Base-by-base conservation (phyloP, 1,140 invertebrate genomes). In the Xylocopa sonorina region DNA sequence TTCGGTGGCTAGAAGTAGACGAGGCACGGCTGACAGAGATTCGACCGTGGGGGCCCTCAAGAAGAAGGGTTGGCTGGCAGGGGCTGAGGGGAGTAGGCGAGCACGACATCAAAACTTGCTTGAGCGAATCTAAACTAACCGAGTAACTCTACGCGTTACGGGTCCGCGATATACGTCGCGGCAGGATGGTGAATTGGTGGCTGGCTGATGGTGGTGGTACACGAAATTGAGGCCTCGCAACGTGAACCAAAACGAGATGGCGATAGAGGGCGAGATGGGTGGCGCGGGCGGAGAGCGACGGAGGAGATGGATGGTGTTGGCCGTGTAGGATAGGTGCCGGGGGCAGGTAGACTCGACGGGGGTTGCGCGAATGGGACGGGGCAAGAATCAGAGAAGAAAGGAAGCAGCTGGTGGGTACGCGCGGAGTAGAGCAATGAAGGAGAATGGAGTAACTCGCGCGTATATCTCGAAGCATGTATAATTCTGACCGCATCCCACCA, bases 101-200 rank as follows among this genome's bases (percentile, higher is more conserved):
- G 85, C 81, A 87, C 85, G 89, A 91, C 88, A 91, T 90, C 90
- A 89, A 90, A 91, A 91, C 90, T 90, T 91, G 88, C 85, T 85
- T 87, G 80, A 89, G 85, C 89, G 85, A 90, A 90, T 91, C 88
- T 89, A 91, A 91, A 90, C 89, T 91, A 91, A 90, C 89, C 90
- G 88, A 91, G 87, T 91, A 90, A 91, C 90, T 89, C 86, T 81
- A 66, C 73, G 85, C 84, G 88, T 88, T 88, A 85, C 84, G 83
- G n/a, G 88, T 76, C 72, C 78, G 73, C 86, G 82, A 83, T 83
- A 74, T 88, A 86, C 63, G 81, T 80, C 80, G 78, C 73, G 63
- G 82, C 64, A 66, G 72, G 57, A 74, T 82, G 55, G 85, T 55
- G 79, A 86, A 88, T 89, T 80, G 81, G 88, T 80, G 76, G 78